A percentile compares a stretch with the other conserved stretches of the same genome.
phyloP scores from a whole-genome alignment of 2,113 vertebrate genomes.

The Anguilla japonica region DNA sequence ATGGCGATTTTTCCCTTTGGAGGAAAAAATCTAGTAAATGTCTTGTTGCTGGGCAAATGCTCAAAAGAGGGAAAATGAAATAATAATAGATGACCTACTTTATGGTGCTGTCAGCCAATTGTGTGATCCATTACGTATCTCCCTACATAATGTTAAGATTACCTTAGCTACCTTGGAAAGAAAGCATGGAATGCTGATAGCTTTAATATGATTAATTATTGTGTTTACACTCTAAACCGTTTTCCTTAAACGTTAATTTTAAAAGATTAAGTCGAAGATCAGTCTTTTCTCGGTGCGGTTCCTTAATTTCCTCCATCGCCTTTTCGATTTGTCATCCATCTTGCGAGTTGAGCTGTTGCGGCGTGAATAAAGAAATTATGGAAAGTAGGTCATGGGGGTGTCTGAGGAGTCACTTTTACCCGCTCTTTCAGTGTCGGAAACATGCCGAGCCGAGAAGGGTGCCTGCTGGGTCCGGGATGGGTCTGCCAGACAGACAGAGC shows the following conservation, averaged over 20 bases:
- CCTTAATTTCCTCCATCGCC: neutral
- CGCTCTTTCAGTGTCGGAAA: neutral
- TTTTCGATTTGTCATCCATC: neutral
- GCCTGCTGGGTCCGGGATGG: neutral
- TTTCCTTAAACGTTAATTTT: neutral
- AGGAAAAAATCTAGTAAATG: constrained; percentile 19
- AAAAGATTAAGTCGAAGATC: neutral
- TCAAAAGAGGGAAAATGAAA: constrained; percentile 25
- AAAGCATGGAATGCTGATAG: too few species aligned
- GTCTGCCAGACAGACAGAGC: neutral
- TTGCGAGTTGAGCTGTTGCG: neutral
- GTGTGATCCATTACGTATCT: constrained; percentile 42
- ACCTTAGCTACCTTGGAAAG: neutral
- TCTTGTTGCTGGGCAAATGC: constrained; percentile 41
- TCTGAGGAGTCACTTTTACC: neutral
- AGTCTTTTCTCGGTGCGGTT: neutral
- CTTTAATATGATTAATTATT: neutral
- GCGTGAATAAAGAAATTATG: neutral
- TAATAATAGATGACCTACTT: constrained; percentile 44
- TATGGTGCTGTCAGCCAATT: constrained; percentile 29
- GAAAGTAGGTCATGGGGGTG: neutral
- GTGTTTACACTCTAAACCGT: neutral
- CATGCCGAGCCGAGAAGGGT: neutral
- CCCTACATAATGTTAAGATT: constrained; percentile 2
- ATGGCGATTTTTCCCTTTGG: neutral